Base-by-base conservation (phyloP, 53 echinoderm and acorn worm species). In the Pentamera pediparva region DNA sequence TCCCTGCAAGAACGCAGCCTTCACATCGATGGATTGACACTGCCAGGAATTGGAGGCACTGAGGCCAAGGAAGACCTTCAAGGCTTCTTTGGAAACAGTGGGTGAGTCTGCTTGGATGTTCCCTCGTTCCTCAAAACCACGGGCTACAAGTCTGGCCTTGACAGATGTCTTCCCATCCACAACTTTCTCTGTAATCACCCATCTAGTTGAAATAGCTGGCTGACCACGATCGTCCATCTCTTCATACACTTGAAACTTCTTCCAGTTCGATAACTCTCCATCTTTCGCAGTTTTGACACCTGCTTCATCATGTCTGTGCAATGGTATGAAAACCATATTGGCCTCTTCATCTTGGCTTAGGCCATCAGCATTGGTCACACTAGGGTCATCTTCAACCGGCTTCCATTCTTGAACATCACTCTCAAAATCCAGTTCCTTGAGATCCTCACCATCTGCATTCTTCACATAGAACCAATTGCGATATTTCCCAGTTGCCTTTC, bases 51-150 rank as follows among this genome's bases (percentile, higher is more conserved):
- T 35, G 15, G 64, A 36, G 8, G 64, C 32, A 3, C 36, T 26
- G 17, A 63, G 39, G 18, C 15, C 63, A 63, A 63, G 3, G 18
- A 63, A 63, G 2, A 37, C 4, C 38, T 63, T 63, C 9, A 63
- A 22, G 10, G 63, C 36, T 15, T 63, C 63, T 37, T 35, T 63
- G 33, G 35, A 34, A 63, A 63, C 63, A 17, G 63, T 63, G 3
- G 63, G 63, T 19, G 37, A 63, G 38, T 36, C 36, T 35, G 63
- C 17, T 63, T 58, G 58, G 4, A 82, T 56, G 15, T 62, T 38
- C 11, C 75, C 63, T 29, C 75, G 52, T 29, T 83, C 83, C 49
- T 83, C 83, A 77, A 83, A 83, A 6, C 83, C 77, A 36, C 61
- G 36, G 7, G 65, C 77, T 18, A 76, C 76, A 37, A 83, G 56